Base-by-base conservation (phyloP, 2,888 invertebrate species). In the Ochropleura plecta region DNA sequence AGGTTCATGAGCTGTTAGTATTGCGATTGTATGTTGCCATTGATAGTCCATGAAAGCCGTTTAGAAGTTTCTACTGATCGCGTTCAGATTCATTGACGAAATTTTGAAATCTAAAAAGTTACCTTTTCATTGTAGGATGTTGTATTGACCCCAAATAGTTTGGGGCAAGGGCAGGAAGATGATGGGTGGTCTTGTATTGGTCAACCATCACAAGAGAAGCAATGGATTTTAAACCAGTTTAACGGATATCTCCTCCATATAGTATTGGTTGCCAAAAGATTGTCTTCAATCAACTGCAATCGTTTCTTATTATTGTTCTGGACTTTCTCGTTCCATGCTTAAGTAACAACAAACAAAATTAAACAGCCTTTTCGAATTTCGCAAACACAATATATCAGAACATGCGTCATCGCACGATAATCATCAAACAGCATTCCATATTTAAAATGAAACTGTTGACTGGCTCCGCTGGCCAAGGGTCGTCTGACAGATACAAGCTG, bases 381-480 rank as follows among this genome's bases (percentile, higher is more conserved):
- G 20, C 8, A 48, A 66, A 9, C 30, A 18, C 49, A 30, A 14
- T 18, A 9, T 76, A 30, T 53, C 16, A 42, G 30, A 53, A 48
- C n/a, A 44, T 55, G 44, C 10, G 67, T 44, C 49, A 55, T 55
- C 10, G 6, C 48, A 67, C 30, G 59, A 53, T 77, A 63, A 40
- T 44, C 7, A 53, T 70, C 60, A 60, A 65, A 48, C 51, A 53
- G 12, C 48, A 65, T 77, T 77, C 76, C 49, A 55, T 55, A 57
- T 69, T 57, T 64, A 63, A 69, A 76, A 63, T 63, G 20, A 51
- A 76, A 57, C 49, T 18, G 62, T 2, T 69, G 68, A 46, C 68
- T 53, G 46, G 4, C 8, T 8, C 6, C 14, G 8, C 18, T 40
- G 53, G 44, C 62, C 30, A 63, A 63, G 48, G 20, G 49, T 55